A percentile compares a stretch with the other conserved stretches of the same genome.
Conservation (phyloP, 2,797 vertebrate species). For the Mallotus villosus region DNA sequence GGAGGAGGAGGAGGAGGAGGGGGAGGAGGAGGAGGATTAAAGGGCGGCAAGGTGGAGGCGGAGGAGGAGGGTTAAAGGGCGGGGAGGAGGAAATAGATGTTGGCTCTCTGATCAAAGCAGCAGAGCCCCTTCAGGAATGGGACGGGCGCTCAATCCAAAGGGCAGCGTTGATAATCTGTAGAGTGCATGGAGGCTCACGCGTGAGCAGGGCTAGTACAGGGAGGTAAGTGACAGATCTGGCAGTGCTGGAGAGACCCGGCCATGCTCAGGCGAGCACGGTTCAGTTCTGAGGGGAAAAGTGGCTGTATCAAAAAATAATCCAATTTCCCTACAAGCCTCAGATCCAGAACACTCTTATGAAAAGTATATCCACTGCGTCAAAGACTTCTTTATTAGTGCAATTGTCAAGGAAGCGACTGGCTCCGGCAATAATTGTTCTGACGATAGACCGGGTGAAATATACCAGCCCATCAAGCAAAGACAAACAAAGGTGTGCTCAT, state of each 20-base stretch:
- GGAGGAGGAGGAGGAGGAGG: too few relatives aligned
- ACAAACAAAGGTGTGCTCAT: background rate
- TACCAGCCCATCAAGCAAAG: constrained; percentile 1
- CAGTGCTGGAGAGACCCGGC: background rate
- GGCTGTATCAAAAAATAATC: background rate
- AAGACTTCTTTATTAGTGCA: background rate
- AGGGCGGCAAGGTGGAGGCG: too few relatives aligned
- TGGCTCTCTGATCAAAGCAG: constrained; percentile 30
- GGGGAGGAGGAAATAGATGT: constrained; percentile 52
- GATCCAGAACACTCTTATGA: constrained; percentile 2
- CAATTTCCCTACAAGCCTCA: background rate
- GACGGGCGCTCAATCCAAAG: constrained; percentile 30
- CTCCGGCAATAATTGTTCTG: background rate
- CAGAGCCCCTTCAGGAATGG: too few relatives aligned
- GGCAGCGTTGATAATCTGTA: constrained; percentile 51
- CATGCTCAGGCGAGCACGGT: background rate
- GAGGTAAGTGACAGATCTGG: constrained; percentile 17
- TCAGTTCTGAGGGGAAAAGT: background rate
- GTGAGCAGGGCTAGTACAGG: constrained; percentile 23
- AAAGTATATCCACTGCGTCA: constrained; percentile 19
- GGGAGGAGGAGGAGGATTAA: too few relatives aligned
- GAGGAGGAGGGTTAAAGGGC: too few relatives aligned
- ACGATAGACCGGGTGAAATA: constrained; percentile 33
- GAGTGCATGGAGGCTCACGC: constrained; percentile 52
- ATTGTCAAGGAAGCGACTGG: background rate